Evolutionary conservation across 2,113 vertebrate genomes (phyloP).

Genomic region (Phocoena sinus): DNA sequence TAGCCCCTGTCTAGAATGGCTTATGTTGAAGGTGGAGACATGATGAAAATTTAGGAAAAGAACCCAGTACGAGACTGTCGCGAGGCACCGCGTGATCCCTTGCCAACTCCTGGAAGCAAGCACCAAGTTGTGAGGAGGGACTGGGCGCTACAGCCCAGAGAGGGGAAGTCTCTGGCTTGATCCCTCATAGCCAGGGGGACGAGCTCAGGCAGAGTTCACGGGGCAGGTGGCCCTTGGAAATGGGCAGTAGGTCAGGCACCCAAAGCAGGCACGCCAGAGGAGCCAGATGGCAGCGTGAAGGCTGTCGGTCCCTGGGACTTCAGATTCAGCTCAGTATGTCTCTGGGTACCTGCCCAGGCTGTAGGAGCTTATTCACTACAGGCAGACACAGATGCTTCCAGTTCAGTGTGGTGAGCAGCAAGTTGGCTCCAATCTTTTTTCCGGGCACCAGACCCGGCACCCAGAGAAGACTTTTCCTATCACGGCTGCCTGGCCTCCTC

Average conservation of each 20-base stretch:
- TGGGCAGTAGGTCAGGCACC: not conserved
- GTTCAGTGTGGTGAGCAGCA: not conserved
- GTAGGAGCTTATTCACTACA: not conserved
- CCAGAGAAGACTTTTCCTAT: not conserved
- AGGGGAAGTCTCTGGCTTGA: not conserved
- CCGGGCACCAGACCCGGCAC: not conserved
- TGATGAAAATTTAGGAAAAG: not conserved
- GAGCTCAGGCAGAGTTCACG: not conserved
- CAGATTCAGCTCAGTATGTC: not conserved
- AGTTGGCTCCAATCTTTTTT: too few relatives aligned
- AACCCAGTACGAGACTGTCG: not conserved
- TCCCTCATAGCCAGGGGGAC: not conserved
- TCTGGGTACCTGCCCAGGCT: not conserved
- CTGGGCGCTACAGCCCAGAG: not conserved
- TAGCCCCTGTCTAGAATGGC: not conserved
- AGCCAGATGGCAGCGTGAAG: not conserved
- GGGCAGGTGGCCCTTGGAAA: not conserved
- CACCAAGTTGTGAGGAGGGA: not conserved
- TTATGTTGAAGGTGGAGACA: not conserved
- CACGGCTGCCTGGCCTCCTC: not conserved
- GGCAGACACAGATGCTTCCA: not conserved
- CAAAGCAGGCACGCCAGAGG: not conserved
- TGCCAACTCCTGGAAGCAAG: not conserved
- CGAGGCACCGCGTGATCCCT: accelerated
- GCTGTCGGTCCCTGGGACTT: not conserved